A percentile compares a stretch with the other conserved stretches of the same genome.
These are phyloP conservation scores for Varanus komodoensis DNA, from an alignment of 2,113 vertebrate genomes.

Conservation along the genomic window DNA sequence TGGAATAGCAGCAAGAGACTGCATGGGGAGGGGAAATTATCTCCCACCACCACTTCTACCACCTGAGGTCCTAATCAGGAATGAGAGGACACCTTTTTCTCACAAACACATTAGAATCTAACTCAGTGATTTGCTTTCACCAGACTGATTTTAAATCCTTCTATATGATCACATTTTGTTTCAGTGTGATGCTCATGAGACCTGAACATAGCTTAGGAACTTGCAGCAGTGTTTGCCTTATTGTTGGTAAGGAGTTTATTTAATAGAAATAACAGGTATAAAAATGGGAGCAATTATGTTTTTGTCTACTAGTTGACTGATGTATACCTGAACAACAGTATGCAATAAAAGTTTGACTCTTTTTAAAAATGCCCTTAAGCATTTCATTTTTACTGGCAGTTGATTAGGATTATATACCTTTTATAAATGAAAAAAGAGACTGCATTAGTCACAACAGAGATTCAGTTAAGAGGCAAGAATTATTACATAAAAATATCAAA, in stretches of 20 bases:
- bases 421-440: background rate
- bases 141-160: background rate
- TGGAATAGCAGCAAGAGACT: no score
- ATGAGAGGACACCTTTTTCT: no score
- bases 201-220: background rate
- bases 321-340: slow-evolving; percentile 13
- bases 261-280: slow-evolving; percentile 39
- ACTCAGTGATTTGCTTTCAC: background rate
- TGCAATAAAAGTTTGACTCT: slow-evolving; percentile 1
- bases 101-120: no score
- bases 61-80: no score
- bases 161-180: background rate
- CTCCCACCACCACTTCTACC: no score
- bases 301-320: slow-evolving; percentile 38
- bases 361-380: slow-evolving; percentile 29
- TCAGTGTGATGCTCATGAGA: slow-evolving; percentile 17
- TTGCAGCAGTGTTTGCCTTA: background rate
- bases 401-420: background rate
- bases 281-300: slow-evolving; percentile 31
- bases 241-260: slow-evolving; percentile 29
- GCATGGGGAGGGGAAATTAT: no score
- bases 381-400: slow-evolving; percentile 27
- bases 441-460: no score
- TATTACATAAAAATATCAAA: background rate
- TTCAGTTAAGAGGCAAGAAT: no score